phyloP scores from a whole-genome alignment of 2,888 invertebrate genomes.

The Diarsia rubi region DNA sequence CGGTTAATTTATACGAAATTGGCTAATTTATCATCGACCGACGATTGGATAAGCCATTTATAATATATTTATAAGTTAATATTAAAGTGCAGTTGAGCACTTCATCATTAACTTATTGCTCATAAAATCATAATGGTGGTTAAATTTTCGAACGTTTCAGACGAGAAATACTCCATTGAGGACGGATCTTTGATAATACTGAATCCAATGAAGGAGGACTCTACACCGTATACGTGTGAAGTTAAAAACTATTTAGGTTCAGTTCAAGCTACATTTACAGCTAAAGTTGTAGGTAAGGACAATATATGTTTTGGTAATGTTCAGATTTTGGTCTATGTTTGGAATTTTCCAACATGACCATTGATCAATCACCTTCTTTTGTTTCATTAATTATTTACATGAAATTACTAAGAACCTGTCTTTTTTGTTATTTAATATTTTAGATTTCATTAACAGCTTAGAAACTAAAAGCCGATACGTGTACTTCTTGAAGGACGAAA shows the following conservation, averaged over 20 bases:
- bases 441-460: slow-evolving; percentile 21
- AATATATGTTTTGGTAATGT: background rate
- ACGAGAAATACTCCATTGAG: slow-evolving; percentile 38
- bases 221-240: slow-evolving; percentile 39
- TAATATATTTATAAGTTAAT: background rate
- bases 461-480: slow-evolving; percentile 15
- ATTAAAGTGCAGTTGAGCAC: background rate
- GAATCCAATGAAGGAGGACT: slow-evolving; percentile 36
- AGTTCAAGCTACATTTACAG: slow-evolving; percentile 14
- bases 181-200: slow-evolving; percentile 46
- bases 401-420: background rate
- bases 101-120: no score
- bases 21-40: background rate
- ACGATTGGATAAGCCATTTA: background rate
- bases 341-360: background rate
- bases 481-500: slow-evolving; percentile 30
- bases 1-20: background rate
- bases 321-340: background rate
- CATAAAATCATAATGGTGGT: background rate
- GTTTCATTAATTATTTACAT: background rate
- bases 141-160: slow-evolving; percentile 34
- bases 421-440: background rate
- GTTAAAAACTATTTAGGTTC: slow-evolving; percentile 50
- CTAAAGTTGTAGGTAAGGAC: slow-evolving; percentile 35
- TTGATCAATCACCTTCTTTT: background rate